Base-by-base conservation (phyloP, 2,888 invertebrate genomes). In the Ischnus inquisitorius region DNA sequence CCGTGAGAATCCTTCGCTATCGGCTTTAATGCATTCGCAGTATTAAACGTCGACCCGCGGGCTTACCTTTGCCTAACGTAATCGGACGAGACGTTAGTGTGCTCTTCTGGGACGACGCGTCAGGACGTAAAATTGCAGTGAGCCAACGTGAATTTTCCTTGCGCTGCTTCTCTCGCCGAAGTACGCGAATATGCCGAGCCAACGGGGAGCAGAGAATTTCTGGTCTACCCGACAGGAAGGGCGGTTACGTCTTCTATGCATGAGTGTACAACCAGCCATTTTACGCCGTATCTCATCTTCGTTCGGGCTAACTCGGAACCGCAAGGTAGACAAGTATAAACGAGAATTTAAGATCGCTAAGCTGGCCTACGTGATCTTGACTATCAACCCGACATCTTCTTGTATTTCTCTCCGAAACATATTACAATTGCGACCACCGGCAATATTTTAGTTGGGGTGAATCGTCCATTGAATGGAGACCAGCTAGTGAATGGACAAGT, bases 41-140 rank as follows among this genome's bases (percentile, higher is more conserved):
- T 68, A 68, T 68, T 77, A 77, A 77, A 68, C 68, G 68, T 48
- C 57, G 68, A 60, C 43, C 68, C 46, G 65, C 34, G 16, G 16
- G 68, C 68, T 68, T 43, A 60, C 60, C 68, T 77, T 48, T 77
- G n/a, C n/a, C 68, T 60, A 62, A 48, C 68, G 77, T 75, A 75
- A 75, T 75, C 75, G 75, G 51, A 48, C 75, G 48, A 75, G 75
- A 75, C 75, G 75, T 60, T 62, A 74, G 74, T 74, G 48, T 39
- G 16, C 19, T 75, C 64, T 46, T 39, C 48, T 64, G 75, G 64
- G 75, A 51, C 64, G 75, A 75, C 67, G 67, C 67, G 77, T 68
- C 77, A 77, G 68, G 28, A 77, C 77, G 77, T 67, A 67, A 77
- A 77, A 77, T 77, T 77, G 68, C 77, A 28, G 77, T 57, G 60